Percentiles rank a stretch among this genome's conserved stretches.
Evolutionary conservation across 2,113 vertebrate genomes (phyloP).

Genomic region (Caretta caretta): DNA sequence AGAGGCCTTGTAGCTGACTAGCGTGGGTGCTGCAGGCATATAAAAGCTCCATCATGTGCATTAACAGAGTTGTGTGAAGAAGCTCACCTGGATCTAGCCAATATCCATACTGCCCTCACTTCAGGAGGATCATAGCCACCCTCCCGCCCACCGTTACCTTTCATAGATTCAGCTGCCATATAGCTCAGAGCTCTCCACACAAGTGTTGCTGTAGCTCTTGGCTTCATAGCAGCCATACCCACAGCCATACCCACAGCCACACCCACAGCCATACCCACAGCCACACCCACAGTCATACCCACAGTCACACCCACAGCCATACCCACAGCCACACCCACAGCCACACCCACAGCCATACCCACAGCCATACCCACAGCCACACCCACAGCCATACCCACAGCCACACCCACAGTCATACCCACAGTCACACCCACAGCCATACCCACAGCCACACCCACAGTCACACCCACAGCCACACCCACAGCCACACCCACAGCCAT

Average conservation of each 20-base stretch:
- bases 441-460: background rate
- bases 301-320: background rate
- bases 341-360: background rate
- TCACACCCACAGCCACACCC: background rate
- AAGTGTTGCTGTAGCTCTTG: background rate
- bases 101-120: too few relatives aligned
- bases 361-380: too few relatives aligned
- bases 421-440: background rate
- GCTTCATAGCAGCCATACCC: background rate
- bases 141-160: background rate
- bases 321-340: too few relatives aligned
- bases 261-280: too few relatives aligned
- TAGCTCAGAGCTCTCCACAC: background rate
- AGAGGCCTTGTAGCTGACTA: background rate
- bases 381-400: background rate
- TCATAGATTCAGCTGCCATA: background rate
- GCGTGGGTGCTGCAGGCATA: too few relatives aligned
- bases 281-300: background rate
- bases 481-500: background rate
- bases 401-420: background rate
- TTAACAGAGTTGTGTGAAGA: background rate
- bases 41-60: background rate
- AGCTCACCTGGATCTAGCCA: background rate
- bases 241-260: too few relatives aligned
- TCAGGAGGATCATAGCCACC: background rate